Conservation (phyloP, 1,140 invertebrate species). For the Drosophila trapezifrons region DNA sequence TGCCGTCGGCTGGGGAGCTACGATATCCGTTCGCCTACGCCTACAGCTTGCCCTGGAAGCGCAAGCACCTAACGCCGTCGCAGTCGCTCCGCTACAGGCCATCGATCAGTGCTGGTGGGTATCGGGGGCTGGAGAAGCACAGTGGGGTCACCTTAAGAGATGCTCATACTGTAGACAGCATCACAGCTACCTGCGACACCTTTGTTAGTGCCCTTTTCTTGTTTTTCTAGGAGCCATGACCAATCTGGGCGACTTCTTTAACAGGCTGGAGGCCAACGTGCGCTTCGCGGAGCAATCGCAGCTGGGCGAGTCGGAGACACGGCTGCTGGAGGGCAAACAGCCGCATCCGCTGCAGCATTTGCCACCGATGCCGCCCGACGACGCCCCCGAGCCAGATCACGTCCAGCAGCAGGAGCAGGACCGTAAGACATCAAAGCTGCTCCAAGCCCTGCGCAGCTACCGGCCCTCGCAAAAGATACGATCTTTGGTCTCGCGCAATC, state of each 20-base stretch:
- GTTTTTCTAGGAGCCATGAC: slow-evolving; percentile 76
- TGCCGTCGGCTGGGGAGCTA: slow-evolving; percentile 4
- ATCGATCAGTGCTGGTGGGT: slow-evolving; percentile 76
- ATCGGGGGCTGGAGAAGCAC: not conserved
- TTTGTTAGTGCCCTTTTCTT: slow-evolving; percentile 31
- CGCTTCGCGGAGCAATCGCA: slow-evolving; percentile 71
- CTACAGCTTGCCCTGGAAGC: slow-evolving; percentile 36
- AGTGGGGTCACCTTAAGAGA: too few relatives aligned
- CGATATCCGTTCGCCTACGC: slow-evolving; percentile 34
- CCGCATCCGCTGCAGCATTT: slow-evolving; percentile 39
- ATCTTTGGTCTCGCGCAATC: slow-evolving; percentile 76
- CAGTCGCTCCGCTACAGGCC: slow-evolving; percentile 47
- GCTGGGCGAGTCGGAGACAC: slow-evolving; percentile 52
- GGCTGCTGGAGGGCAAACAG: slow-evolving; percentile 72
- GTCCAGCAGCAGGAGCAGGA: slow-evolving; percentile 39
- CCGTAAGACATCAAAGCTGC: slow-evolving; percentile 40
- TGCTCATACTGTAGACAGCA: not conserved
- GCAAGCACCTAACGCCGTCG: slow-evolving; percentile 18
- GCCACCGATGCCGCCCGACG: slow-evolving; percentile 6
- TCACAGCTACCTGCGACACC: not conserved
- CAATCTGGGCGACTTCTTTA: slow-evolving; percentile 80
- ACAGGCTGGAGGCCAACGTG: slow-evolving; percentile 74
- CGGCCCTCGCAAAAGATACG: slow-evolving; percentile 80
- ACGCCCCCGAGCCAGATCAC: slow-evolving; percentile 22
- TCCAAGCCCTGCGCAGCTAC: slow-evolving; percentile 66